A percentile compares a stretch with the other conserved stretches of the same genome.
These are phyloP conservation scores for Pogonognathellus flavescens DNA, from an alignment of 1,140 invertebrate species.

Conservation along the genomic window DNA sequence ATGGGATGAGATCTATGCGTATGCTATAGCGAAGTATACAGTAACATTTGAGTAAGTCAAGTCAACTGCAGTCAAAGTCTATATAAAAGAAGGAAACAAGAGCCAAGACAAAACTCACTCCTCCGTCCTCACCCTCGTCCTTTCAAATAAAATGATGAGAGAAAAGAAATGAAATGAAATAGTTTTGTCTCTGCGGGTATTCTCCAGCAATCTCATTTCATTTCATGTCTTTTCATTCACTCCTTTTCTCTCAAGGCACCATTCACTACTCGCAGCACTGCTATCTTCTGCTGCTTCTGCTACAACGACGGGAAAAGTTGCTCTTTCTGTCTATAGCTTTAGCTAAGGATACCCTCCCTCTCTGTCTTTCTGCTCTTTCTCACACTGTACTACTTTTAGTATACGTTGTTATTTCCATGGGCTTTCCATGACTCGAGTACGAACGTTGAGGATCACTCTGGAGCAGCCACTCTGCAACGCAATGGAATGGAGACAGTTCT, in stretches of 20 bases:
- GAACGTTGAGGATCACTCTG: too few species aligned
- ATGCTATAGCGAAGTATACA: neutral
- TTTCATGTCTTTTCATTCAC: conserved; percentile 36
- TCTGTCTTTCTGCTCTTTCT: too few species aligned
- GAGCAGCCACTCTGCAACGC: neutral
- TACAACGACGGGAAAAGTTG: neutral
- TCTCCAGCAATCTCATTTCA: conserved; percentile 33
- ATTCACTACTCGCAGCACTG: neutral
- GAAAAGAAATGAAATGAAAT: conserved; percentile 49
- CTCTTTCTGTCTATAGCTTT: too few species aligned
- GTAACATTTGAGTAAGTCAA: conserved; percentile 32
- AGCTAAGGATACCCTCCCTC: too few species aligned
- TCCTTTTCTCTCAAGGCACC: conserved; percentile 36
- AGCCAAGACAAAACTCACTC: conserved; percentile 20
- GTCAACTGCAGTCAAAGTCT: conserved; percentile 37
- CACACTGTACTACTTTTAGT: too few species aligned
- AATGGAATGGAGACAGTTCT: neutral
- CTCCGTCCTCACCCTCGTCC: conserved; percentile 1
- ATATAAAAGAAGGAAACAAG: conserved; percentile 14
- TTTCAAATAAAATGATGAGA: conserved; percentile 48
- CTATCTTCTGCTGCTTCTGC: neutral
- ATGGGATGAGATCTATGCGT: neutral
- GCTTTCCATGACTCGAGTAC: too few species aligned
- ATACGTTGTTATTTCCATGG: too few species aligned
- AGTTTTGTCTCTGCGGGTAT: conserved; percentile 41